These are phyloP conservation scores for Teleogryllus oceanicus DNA, from an alignment of 2,888 invertebrate genomes.

Conservation along the genomic window DNA sequence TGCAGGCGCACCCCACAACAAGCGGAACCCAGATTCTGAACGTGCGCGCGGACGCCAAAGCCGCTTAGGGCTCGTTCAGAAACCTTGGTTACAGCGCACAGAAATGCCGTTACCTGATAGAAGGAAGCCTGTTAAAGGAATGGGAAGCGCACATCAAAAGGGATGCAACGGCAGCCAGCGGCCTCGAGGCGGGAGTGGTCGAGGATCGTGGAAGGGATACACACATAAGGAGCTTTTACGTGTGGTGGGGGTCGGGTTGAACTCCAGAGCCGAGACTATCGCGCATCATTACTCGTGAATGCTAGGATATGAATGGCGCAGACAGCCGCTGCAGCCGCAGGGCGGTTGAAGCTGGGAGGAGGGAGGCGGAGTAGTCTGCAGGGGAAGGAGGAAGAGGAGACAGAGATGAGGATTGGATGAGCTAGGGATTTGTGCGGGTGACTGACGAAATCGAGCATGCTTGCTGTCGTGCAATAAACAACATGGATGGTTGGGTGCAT, in stretches of 20 bases:
- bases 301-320: neutral
- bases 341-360: no score
- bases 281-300: neutral
- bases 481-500: no score
- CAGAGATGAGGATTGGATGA: no score
- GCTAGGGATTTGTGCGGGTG: no score
- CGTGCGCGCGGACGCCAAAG: neutral
- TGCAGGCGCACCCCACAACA: no score
- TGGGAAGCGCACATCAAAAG: neutral
- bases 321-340: no score
- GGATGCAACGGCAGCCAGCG: neutral
- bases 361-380: no score
- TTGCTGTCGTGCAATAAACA: no score
- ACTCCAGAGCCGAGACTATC: neutral
- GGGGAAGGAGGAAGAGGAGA: no score
- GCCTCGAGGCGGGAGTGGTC: neutral
- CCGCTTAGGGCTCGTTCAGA: neutral
- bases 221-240: neutral
- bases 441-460: no score
- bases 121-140: constrained; percentile 18
- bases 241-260: neutral
- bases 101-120: constrained; percentile 18
- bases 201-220: neutral
- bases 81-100: neutral
- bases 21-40: no score